These are phyloP conservation scores for Corythornis vintsioides DNA, from an alignment of 2,113 vertebrate genomes.

Conservation along the genomic window DNA sequence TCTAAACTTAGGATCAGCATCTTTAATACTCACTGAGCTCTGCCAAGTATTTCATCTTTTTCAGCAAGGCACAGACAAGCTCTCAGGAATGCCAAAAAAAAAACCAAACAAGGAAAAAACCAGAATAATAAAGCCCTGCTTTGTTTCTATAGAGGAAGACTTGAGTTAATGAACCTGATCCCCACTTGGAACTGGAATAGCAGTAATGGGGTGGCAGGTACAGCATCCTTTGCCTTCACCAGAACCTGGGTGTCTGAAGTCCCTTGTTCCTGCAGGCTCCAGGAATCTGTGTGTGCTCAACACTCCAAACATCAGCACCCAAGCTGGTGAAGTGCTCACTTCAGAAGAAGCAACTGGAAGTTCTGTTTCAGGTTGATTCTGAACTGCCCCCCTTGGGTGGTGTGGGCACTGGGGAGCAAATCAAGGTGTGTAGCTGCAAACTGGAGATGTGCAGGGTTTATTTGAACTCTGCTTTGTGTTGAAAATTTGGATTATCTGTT, in stretches of 20 bases:
- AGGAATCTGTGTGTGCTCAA: neutral
- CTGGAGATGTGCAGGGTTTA: neutral
- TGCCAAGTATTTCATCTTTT: neutral
- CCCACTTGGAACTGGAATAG: neutral
- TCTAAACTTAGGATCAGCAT: neutral
- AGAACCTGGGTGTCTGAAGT: neutral
- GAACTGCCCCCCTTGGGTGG: neutral
- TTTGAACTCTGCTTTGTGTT: neutral
- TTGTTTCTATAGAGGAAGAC: neutral
- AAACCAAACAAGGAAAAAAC: neutral
- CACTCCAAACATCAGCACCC: too few species aligned
- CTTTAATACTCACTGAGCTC: neutral
- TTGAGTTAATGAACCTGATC: neutral
- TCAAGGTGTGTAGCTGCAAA: neutral
- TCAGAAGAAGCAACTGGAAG: too few species aligned
- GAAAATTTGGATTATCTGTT: neutral
- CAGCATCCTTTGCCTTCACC: neutral
- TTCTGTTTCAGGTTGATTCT: neutral
- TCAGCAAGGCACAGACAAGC: neutral
- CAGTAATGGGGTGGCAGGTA: neutral
- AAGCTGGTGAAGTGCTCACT: too few species aligned
- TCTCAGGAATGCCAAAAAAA: neutral
- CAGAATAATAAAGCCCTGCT: neutral
- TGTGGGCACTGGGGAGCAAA: neutral
- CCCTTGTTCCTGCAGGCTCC: neutral